Conservation (phyloP, 2,797 vertebrate genomes). For the Alca torda region DNA sequence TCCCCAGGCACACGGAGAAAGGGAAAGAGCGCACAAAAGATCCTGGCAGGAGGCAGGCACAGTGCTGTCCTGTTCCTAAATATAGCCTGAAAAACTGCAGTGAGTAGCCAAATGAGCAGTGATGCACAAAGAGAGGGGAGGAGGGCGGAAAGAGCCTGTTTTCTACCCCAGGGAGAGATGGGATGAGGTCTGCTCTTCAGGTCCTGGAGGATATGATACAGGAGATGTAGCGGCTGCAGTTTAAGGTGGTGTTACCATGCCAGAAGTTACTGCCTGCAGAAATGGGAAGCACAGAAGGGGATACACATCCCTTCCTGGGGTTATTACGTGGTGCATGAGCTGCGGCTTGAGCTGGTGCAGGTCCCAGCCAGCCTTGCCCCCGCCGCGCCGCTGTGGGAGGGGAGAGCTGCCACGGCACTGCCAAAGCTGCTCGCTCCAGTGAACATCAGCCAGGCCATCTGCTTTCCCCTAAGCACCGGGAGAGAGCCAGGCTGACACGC, state of each 20-base stretch:
- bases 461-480: not conserved
- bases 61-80: not conserved
- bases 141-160: not conserved
- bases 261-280: not conserved
- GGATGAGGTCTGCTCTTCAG: not conserved
- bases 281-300: not conserved
- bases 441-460: not conserved
- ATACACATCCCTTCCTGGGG: not conserved
- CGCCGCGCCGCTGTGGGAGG: fast-evolving
- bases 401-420: not conserved
- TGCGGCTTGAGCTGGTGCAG: not conserved
- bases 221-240: not conserved
- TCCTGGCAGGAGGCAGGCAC: not conserved
- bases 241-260: not conserved
- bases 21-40: not conserved
- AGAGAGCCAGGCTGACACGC: not conserved
- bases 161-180: not conserved
- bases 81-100: not conserved
- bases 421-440: not conserved
- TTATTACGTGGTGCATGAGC: not conserved
- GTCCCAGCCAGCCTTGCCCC: not conserved
- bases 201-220: not conserved
- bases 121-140: not conserved
- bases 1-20: not conserved
- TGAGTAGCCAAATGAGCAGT: not conserved